A percentile compares a stretch with the other conserved stretches of the same genome.
These are phyloP conservation scores for Poecile atricapillus DNA, from an alignment of 2,113 vertebrate genomes.

Conservation along the genomic window DNA sequence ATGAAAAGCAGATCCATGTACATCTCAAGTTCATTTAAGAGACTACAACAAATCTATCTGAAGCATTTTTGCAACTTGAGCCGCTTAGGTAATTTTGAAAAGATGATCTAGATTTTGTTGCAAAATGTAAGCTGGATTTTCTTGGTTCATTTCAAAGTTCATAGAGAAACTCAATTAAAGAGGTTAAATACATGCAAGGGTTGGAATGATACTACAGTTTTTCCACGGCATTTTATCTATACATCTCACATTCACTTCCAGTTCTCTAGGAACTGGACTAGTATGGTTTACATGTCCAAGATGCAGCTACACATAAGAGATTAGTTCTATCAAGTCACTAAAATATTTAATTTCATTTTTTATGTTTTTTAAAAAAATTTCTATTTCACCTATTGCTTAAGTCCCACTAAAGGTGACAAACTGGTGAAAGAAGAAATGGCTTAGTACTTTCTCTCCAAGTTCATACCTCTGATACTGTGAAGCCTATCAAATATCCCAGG, in stretches of 20 bases:
- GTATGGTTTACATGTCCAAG: neutral
- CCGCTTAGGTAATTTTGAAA: neutral
- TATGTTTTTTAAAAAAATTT: neutral
- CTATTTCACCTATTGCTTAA: neutral
- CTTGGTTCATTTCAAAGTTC: neutral
- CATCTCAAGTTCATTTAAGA: neutral
- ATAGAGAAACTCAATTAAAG: neutral
- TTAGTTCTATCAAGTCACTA: neutral
- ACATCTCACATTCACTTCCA: neutral
- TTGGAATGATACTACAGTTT: neutral
- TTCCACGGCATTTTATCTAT: neutral
- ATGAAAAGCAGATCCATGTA: neutral
- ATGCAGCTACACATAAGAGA: neutral
- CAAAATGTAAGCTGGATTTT: neutral
- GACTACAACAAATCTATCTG: neutral
- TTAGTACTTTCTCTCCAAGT: neutral
- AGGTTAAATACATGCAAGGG: neutral
- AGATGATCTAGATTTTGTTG: neutral
- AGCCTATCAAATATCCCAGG: neutral
- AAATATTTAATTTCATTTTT: neutral
- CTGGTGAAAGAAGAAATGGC: neutral
- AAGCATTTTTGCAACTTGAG: neutral
- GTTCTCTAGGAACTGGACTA: neutral
- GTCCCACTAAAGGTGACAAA: neutral
- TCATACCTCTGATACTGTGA: neutral